Base-by-base conservation (phyloP, 2,113 vertebrate genomes). In the Tachysurus vachellii region DNA sequence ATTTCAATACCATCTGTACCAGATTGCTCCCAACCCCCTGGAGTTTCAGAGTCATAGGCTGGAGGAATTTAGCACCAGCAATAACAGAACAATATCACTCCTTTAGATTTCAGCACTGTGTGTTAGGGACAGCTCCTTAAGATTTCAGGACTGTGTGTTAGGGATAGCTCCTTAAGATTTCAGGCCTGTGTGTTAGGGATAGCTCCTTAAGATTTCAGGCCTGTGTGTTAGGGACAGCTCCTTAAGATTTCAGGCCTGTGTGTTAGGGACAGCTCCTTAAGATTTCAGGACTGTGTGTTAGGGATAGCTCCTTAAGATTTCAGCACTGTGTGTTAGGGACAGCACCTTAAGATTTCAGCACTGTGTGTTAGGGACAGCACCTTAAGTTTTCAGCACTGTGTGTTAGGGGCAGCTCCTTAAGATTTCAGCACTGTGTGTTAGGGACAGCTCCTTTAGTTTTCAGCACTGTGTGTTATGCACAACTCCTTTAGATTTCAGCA, bases 1-100 rank as follows among this genome's bases (percentile, higher is more conserved):
- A 85, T 88, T 88, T 88, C 80, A 85, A 83, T 85, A 89, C 87
- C 90, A 91, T 84, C 82, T 84, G 76, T 87, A 85, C 71, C 14
- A 53, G 82, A 82, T 64, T 86, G 82, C 31, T n/a, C 77, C 87
- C 77, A 80, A 80, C 61, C n/a, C 77, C 70, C 77, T 87, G 70
- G 59, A 53, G 26, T 68, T 80, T 85, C 81, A 89, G 85, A 83
- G 59, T 83, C 57, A 68, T 68, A 80, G 76, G 75, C 85, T 84
- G 80, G 64, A 82, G 71, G 66, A 50, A 70, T 47, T 76, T 59
- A 36, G 61, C 10, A 62, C 44, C 66, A 42, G n/a, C 31, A 36
- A 36, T 71, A 54, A 68, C 53, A 23, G 17, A 71, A 80, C 57
- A 23, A 83, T 16, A 44, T 4, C 21, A 36, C 2, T 17, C 0